Evolutionary conservation across 2,888 invertebrate species (phyloP).

Genomic region (Balanococcus diminutus): DNA sequence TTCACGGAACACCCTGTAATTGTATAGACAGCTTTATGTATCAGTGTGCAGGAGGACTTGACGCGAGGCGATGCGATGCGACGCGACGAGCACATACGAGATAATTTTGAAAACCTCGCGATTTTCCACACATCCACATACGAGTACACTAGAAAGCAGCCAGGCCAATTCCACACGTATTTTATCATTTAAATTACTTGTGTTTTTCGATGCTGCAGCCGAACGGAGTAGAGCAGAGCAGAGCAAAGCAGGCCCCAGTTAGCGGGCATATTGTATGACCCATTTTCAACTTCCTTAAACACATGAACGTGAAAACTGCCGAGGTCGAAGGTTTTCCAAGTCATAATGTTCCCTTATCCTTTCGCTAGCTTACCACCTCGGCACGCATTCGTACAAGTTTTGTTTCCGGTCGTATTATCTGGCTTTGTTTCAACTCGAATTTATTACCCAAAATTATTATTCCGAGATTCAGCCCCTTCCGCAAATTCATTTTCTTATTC

Average conservation of each 20-base stretch:
- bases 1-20: no score
- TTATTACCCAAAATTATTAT: slow-evolving; percentile 47
- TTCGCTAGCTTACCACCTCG: slow-evolving; percentile 25
- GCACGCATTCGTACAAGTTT: slow-evolving; percentile 51
- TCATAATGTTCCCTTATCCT: slow-evolving; percentile 40
- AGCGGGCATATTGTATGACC: slow-evolving; percentile 35
- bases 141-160: background rate
- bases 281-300: slow-evolving; percentile 40
- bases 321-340: slow-evolving; percentile 37
- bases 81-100: background rate
- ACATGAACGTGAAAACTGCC: slow-evolving; percentile 29
- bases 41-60: background rate
- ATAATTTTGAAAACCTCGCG: background rate
- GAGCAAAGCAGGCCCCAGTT: background rate
- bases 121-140: background rate
- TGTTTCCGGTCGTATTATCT: slow-evolving; percentile 51
- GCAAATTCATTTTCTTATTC: slow-evolving; percentile 48
- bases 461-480: slow-evolving; percentile 39
- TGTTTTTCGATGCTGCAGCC: slow-evolving; percentile 9
- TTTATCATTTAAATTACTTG: slow-evolving; percentile 31
- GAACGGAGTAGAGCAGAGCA: no score
- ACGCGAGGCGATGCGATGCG: background rate
- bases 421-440: slow-evolving; percentile 50
- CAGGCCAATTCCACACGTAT: background rate
- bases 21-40: background rate